Conservation (phyloP, 2,797 vertebrate species). For the Rhabdomys pumilio region DNA sequence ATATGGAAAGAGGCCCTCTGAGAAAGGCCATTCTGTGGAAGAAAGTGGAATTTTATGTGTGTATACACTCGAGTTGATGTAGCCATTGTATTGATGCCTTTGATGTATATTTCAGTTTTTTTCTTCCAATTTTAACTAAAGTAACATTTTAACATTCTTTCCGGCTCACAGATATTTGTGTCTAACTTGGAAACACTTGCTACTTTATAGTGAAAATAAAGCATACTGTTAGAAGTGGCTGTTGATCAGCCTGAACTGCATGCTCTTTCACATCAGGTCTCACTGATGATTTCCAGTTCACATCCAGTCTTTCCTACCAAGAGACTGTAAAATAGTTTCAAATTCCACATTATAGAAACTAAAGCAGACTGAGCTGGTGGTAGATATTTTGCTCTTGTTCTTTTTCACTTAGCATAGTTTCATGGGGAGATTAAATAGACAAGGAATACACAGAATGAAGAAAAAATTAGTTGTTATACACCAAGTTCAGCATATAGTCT, state of each 20-base stretch:
- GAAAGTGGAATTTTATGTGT: not conserved
- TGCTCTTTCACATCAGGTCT: not conserved
- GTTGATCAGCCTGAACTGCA: not conserved
- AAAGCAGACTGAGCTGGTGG: not conserved
- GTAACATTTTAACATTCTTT: not conserved
- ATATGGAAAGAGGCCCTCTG: not conserved
- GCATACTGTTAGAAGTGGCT: not conserved
- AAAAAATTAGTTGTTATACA: not conserved
- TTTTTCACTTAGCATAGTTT: not conserved
- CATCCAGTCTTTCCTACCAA: not conserved
- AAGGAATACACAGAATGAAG: not conserved
- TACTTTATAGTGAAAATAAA: conserved; percentile 1
- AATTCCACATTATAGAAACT: conserved; percentile 12
- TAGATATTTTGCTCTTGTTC: not conserved
- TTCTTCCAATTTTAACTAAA: not conserved
- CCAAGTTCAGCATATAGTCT: not conserved
- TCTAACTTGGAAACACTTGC: not conserved
- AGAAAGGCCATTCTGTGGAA: not conserved
- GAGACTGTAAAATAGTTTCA: conserved; percentile 49
- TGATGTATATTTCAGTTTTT: not conserved
- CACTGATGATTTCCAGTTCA: not conserved
- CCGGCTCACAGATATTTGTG: not conserved
- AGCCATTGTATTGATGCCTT: not conserved
- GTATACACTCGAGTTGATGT: not conserved
- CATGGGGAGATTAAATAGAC: not conserved